Conservation (phyloP, 2,113 vertebrate genomes). For the Thunnus maccoyii region DNA sequence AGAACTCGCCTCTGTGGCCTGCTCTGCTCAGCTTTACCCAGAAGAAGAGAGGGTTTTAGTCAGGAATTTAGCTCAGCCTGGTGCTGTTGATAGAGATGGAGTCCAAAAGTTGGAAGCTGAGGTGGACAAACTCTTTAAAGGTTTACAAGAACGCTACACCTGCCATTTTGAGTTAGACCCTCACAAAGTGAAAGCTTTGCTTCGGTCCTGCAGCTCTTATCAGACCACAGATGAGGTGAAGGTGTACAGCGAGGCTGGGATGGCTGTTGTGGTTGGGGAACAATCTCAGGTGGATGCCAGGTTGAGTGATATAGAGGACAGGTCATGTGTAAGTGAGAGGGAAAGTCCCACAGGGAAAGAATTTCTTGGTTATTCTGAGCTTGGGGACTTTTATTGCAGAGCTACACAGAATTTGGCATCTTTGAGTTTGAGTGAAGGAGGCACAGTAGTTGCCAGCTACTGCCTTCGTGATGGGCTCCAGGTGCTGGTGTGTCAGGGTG, state of each 20-base stretch:
- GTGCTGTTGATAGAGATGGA: neutral
- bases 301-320: neutral
- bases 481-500: constrained; percentile 70
- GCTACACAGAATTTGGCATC: constrained; percentile 3
- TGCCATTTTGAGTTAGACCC: constrained; percentile 32
- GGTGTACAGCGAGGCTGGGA: neutral
- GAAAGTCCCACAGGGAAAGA: neutral
- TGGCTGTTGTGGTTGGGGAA: constrained; percentile 56
- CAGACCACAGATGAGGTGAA: constrained; percentile 31
- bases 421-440: neutral
- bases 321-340: neutral
- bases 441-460: constrained; percentile 36
- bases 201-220: neutral
- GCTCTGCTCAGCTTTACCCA: constrained; percentile 35
- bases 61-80: neutral
- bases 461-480: constrained; percentile 40
- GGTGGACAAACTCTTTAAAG: constrained; percentile 24
- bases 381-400: too few relatives aligned
- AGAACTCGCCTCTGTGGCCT: constrained; percentile 4
- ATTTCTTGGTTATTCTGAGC: too few relatives aligned
- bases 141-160: neutral
- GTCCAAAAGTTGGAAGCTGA: constrained; percentile 24
- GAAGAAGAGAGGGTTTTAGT: constrained; percentile 22
- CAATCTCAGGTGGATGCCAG: neutral
- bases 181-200: constrained; percentile 45